A percentile compares a stretch with the other conserved stretches of the same genome.
phyloP scores from a whole-genome alignment of 2,113 vertebrate species.

The Balaenoptera acutorostrata region DNA sequence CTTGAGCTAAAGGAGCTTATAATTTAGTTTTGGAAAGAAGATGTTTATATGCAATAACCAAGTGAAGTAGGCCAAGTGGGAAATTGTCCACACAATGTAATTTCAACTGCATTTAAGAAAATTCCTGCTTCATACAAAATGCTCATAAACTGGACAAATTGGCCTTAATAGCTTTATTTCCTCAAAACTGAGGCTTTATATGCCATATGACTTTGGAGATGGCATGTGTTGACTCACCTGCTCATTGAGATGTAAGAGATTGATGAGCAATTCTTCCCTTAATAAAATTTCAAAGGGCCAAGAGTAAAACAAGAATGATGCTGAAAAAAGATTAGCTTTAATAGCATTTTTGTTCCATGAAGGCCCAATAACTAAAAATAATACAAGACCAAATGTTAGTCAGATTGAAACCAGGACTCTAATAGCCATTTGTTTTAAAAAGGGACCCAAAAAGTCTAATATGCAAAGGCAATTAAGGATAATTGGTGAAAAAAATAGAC shows the following conservation, averaged over 20 bases:
- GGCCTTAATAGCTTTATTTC: not conserved
- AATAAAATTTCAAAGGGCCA: not conserved
- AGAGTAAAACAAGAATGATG: not conserved
- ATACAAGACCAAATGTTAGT: not conserved
- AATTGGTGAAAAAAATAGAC: not conserved
- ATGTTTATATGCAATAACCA: not conserved
- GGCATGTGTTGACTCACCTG: not conserved
- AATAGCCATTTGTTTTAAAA: not conserved
- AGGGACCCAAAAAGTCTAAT: not conserved
- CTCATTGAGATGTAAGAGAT: not conserved
- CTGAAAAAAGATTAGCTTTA: not conserved
- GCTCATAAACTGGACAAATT: not conserved
- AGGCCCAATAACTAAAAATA: not conserved
- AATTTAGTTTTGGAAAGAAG: not conserved
- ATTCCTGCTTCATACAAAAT: constrained; percentile 7
- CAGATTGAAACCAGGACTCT: not conserved
- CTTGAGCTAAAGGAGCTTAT: not conserved
- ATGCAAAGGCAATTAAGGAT: not conserved
- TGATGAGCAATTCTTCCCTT: not conserved
- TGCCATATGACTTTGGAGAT: not conserved
- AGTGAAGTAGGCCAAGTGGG: not conserved
- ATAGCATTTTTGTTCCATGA: not conserved
- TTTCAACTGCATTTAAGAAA: not conserved
- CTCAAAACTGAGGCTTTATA: not conserved
- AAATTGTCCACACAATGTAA: not conserved